Evolutionary conservation across 2,888 invertebrate species (phyloP).

Genomic region (Heteropelma amictum): DNA sequence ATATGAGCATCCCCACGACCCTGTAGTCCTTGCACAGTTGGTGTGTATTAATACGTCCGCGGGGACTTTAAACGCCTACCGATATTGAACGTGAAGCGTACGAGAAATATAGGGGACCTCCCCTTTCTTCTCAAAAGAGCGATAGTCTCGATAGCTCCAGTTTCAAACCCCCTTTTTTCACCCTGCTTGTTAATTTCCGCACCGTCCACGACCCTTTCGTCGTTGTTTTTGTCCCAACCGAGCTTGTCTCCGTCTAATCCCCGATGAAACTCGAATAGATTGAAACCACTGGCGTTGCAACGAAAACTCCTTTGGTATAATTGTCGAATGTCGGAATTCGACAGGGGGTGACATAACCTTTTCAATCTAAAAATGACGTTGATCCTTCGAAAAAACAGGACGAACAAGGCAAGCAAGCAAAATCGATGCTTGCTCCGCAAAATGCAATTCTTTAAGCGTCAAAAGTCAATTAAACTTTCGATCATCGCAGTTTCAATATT

Average conservation of each 20-base stretch:
- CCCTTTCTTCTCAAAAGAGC: background rate
- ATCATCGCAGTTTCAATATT: too few species aligned
- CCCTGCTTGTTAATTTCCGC: constrained; percentile 56
- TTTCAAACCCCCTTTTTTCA: constrained; percentile 34
- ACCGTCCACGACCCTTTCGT: constrained; percentile 39
- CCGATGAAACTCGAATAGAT: constrained; percentile 11
- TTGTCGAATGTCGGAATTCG: background rate
- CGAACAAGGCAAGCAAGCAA: too few species aligned
- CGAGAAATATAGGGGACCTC: background rate
- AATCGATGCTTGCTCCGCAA: too few species aligned
- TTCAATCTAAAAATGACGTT: background rate
- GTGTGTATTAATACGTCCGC: constrained; percentile 61
- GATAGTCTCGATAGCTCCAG: constrained; percentile 20
- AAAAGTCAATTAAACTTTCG: too few species aligned
- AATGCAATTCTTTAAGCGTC: too few species aligned
- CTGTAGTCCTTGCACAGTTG: constrained; percentile 15
- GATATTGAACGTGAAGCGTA: constrained; percentile 50
- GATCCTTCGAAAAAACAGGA: background rate
- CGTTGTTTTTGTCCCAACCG: constrained; percentile 21
- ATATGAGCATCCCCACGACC: constrained; percentile 38
- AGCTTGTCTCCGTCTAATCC: constrained; percentile 44
- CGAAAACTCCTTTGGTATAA: background rate
- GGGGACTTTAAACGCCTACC: constrained; percentile 66
- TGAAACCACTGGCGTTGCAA: background rate
- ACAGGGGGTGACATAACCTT: background rate